Percentiles rank a stretch among this genome's conserved stretches.
Conservation (phyloP, 2,113 vertebrate genomes). For the Syngnathus scovelli region DNA sequence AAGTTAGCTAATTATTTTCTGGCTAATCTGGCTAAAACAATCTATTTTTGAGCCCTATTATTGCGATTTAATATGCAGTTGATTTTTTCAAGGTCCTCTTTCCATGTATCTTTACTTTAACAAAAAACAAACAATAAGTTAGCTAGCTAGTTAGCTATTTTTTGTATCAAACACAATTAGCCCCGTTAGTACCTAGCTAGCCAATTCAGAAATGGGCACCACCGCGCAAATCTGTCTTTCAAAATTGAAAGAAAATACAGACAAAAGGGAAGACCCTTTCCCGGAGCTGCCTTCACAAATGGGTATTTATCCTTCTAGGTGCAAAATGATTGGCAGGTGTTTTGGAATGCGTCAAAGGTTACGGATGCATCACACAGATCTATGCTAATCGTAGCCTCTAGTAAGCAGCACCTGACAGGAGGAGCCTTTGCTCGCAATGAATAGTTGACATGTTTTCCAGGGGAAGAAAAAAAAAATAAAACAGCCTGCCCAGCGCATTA, state of each 20-base stretch:
- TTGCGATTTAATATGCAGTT: too few species aligned
- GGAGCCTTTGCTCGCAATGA: conserved; percentile 48
- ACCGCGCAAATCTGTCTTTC: background rate
- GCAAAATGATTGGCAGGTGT: conserved; percentile 63
- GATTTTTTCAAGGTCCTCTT: too few species aligned
- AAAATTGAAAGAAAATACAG: background rate
- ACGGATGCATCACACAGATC: conserved; percentile 65
- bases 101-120: too few species aligned
- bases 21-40: too few species aligned
- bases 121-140: too few species aligned
- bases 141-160: too few species aligned
- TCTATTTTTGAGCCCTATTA: too few species aligned
- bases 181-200: background rate
- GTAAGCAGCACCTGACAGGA: conserved; percentile 67
- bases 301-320: conserved; percentile 59
- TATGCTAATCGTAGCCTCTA: conserved; percentile 63
- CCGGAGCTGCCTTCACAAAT: conserved; percentile 39
- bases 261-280: conserved; percentile 31
- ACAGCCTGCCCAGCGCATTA: conserved; percentile 58
- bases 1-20: too few species aligned
- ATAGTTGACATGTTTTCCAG: conserved; percentile 67
- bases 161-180: too few species aligned
- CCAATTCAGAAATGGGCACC: background rate
- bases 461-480: conserved; percentile 14
- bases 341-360: conserved; percentile 68